Base-by-base conservation (phyloP, 2,888 invertebrate genomes). In the Xylocampa areola region DNA sequence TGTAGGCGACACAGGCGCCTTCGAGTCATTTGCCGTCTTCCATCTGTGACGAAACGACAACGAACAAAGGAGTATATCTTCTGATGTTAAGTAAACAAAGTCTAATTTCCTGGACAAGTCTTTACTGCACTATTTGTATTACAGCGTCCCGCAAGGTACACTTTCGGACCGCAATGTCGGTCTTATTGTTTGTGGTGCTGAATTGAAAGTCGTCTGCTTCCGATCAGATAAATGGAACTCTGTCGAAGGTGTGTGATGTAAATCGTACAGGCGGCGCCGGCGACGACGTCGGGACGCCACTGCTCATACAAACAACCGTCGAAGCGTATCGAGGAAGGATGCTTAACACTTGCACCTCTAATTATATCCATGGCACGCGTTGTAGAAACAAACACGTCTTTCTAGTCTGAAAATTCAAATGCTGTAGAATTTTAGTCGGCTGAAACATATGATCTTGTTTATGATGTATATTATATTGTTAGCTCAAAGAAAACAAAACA, bases 201-300 rank as follows among this genome's bases (percentile, higher is more conserved):
- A 70, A 68, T 76, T 58, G 16, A 68, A 66, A 66, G 64, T 86
- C 7, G 49, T 27, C 16, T 74, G 75, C 39, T 44, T 40, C 29
- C 36, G 39, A 37, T 30, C 6, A 21, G 52, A 73, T 69, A 63
- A 64, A 80, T 88, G 68, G 65, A 78, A 76, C 82, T 29, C 60
- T 88, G 74, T 82, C 64, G 52, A 65, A 72, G 69, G 58, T 70
- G 71, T 65, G 61, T 75, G 72, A 60, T 66, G 80, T 84, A 86
- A 90, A 92, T 89, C 81, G 88, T 77, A 76, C 90, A 86, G 92
- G 91, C 90, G 92, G 93, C 92, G 92, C 91, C 92, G 87, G 83
- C 79, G 84, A 88, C 85, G 91, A 88, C 91, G 88, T 90, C 89
- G 84, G 82, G 84, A 88, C 87, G 89, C 89, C 86, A 86, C 84